These are phyloP conservation scores for Aurelia sp. DNA, from an alignment of 30 jellyfish, hydroid and myxozoan genomes.

Conservation along the genomic window DNA sequence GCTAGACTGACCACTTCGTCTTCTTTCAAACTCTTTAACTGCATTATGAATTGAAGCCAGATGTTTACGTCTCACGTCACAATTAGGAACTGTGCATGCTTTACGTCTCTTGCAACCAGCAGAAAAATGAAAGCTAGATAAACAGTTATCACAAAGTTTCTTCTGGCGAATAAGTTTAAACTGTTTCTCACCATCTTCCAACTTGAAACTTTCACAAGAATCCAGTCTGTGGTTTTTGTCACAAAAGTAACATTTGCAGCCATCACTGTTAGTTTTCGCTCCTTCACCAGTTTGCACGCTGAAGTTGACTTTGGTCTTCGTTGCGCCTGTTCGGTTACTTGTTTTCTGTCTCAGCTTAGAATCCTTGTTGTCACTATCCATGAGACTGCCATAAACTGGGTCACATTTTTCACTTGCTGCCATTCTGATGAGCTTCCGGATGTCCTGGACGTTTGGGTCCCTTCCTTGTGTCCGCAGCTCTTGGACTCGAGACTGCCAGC, in stretches of 20 bases:
- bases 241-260: slow-evolving; percentile 29
- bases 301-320: too few relatives aligned
- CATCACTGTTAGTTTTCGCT: background rate
- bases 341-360: too few relatives aligned
- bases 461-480: slow-evolving; percentile 36
- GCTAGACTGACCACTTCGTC: background rate
- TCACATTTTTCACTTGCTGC: slow-evolving; percentile 40
- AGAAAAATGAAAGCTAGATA: slow-evolving; percentile 27
- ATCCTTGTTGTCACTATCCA: slow-evolving; percentile 13
- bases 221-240: slow-evolving; percentile 35
- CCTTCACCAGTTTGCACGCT: too few relatives aligned
- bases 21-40: slow-evolving; percentile 24
- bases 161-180: slow-evolving; percentile 17
- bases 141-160: slow-evolving; percentile 56
- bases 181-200: slow-evolving; percentile 22
- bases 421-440: slow-evolving; percentile 37
- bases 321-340: too few relatives aligned
- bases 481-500: slow-evolving; percentile 54
- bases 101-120: slow-evolving; percentile 55
- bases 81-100: slow-evolving; percentile 39
- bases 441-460: slow-evolving; percentile 48
- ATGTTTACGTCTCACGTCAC: slow-evolving; percentile 40
- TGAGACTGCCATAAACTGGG: slow-evolving; percentile 42
- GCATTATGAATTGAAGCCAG: slow-evolving; percentile 33
- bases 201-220: slow-evolving; percentile 11